Base-by-base conservation (phyloP, 2,888 invertebrate genomes). In the Augochlorella aurata region DNA sequence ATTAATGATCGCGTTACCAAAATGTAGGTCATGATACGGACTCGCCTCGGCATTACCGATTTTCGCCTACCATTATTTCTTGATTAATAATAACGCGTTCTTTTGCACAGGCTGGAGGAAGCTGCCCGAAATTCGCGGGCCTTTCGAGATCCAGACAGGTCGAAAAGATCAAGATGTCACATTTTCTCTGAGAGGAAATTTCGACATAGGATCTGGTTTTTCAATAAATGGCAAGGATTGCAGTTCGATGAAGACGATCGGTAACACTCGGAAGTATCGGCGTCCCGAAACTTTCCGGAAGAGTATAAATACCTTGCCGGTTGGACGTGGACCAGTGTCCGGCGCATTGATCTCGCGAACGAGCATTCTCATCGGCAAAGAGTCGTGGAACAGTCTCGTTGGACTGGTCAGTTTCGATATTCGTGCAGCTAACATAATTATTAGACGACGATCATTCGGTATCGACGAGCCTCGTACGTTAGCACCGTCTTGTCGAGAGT, bases 11-110 rank as follows among this genome's bases (percentile, higher is more conserved):
- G 77, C 52, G n/a, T 77, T 76, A 78, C 77, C 77, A 54, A 84
- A 83, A 84, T 84, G 72, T 84, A 77, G 84, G 84, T 83, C 84
- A 83, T 54, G 72, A 68, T 79, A 76, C 54, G 50, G 72, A 10
- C 68, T 54, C 47, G 45, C 72, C 61, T 47, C 84, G 65, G 74
- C 74, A 82, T 65, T 66, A 21, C 49, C 68, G 69, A 50, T 71
- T 24, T 29, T 49, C 49, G 61, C 18, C 9, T 3, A 18, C 38
- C 63, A 44, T 18, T n/a, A 44, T 38, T 65, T 44, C 9, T 12
- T n/a, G 1, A n/a, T 65, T 10, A 44, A 44, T 1, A 38, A 58
- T 58, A 24, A 29, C 24, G n/a, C n/a, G 12, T 44, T 44, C 12
- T n/a, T 5, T 44, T 44, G 18, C n/a, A 44, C 7, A 44, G 65